Conservation (phyloP, 2,888 invertebrate genomes). For the Tipula confusa region DNA sequence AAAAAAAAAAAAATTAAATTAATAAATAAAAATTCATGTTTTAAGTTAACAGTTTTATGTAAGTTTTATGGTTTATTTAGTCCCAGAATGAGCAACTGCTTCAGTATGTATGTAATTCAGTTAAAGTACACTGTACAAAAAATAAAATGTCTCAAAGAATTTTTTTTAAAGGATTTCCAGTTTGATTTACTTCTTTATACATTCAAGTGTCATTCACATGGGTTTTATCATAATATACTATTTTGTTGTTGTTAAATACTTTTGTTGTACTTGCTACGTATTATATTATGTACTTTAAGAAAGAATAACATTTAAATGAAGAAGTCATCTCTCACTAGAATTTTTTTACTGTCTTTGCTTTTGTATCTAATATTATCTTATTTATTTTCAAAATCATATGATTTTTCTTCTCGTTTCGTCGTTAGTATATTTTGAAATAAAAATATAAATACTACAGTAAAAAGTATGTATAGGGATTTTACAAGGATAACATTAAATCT, state of each 20-base stretch:
- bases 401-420: background rate
- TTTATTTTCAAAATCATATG: background rate
- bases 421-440: background rate
- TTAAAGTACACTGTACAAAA: too few relatives aligned
- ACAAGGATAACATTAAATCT: background rate
- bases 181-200: background rate
- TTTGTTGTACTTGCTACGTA: background rate
- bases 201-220: background rate
- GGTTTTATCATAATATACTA: background rate
- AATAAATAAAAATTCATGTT: too few relatives aligned
- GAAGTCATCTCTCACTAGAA: background rate
- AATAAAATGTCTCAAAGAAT: background rate
- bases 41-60: too few relatives aligned
- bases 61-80: too few relatives aligned
- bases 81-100: too few relatives aligned
- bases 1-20: too few relatives aligned
- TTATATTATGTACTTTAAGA: background rate
- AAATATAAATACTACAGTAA: background rate
- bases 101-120: too few relatives aligned
- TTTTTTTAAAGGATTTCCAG: background rate
- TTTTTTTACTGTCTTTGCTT: background rate
- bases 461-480: background rate
- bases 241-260: background rate
- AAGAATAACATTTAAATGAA: conserved; percentile 12
- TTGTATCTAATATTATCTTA: background rate